A percentile compares a stretch with the other conserved stretches of the same genome.
Conservation (phyloP, 2,113 vertebrate genomes). For the Leptobrachium leishanense region DNA sequence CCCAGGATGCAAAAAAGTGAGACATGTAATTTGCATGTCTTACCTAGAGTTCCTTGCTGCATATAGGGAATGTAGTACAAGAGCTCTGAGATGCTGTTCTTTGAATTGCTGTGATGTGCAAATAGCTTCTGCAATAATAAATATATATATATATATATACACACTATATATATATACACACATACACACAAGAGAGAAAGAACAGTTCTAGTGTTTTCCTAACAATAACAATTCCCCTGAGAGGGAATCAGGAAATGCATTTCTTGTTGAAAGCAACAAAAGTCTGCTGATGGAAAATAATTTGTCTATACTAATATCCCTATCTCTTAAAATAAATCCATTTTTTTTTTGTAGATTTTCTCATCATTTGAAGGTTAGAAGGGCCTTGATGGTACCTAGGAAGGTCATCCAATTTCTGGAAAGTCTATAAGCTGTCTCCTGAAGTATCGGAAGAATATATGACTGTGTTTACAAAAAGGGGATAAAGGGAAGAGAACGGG, state of each 20-base stretch:
- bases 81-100: too few relatives aligned
- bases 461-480: slow-evolving; percentile 13
- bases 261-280: too few relatives aligned
- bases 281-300: background rate
- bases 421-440: slow-evolving; percentile 9
- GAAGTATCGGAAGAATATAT: slow-evolving; percentile 19
- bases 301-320: background rate
- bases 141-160: too few relatives aligned
- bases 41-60: too few relatives aligned
- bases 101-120: too few relatives aligned
- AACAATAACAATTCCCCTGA: background rate
- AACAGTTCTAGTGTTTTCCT: background rate
- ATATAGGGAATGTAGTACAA: too few relatives aligned
- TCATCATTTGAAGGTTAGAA: background rate
- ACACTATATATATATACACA: too few relatives aligned
- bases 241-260: background rate
- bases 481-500: background rate
- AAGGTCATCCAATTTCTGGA: slow-evolving; percentile 17
- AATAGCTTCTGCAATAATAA: too few relatives aligned
- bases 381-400: background rate
- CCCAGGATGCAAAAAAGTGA: too few relatives aligned
- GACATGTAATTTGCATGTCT: too few relatives aligned
- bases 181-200: too few relatives aligned
- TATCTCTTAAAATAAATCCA: background rate
- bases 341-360: slow-evolving; percentile 5